Percentiles rank a stretch among this genome's conserved stretches.
Evolutionary conservation across 2,888 invertebrate species (phyloP).

Genomic region (Ceramica pisi): DNA sequence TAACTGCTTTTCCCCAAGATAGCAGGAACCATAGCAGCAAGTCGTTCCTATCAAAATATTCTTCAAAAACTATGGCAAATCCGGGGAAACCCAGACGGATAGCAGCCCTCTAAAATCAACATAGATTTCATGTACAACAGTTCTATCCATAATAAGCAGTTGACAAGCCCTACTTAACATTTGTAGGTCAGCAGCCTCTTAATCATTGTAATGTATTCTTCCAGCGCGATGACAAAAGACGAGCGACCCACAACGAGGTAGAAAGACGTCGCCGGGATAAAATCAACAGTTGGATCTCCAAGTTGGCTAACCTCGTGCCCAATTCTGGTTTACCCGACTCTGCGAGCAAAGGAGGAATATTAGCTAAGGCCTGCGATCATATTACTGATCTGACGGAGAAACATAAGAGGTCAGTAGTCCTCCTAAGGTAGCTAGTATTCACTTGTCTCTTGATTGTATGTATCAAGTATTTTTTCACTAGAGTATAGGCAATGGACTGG

Average conservation of each 20-base stretch:
- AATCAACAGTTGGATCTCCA: slow-evolving; percentile 99
- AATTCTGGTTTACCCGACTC: slow-evolving; percentile 92
- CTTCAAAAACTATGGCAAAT: too few relatives aligned
- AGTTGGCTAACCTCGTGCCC: slow-evolving; percentile 97
- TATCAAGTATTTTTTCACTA: too few relatives aligned
- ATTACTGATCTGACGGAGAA: slow-evolving; percentile 95
- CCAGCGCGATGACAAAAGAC: slow-evolving; percentile 96
- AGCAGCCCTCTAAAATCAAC: too few relatives aligned
- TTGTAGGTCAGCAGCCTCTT: slow-evolving; percentile 15
- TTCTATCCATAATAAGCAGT: not conserved
- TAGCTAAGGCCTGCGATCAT: slow-evolving; percentile 98
- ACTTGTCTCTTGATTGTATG: too few relatives aligned
- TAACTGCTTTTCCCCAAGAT: too few relatives aligned
- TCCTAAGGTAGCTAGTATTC: too few relatives aligned
- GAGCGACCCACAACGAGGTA: slow-evolving; percentile 98
- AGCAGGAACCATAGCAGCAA: too few relatives aligned
- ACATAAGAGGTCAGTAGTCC: slow-evolving; percentile 92
- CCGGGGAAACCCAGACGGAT: too few relatives aligned
- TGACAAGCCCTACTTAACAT: slow-evolving; percentile 11
- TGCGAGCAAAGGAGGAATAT: slow-evolving; percentile 97
- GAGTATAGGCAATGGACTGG: too few relatives aligned
- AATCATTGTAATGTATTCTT: slow-evolving; percentile 60
- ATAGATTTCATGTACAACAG: not conserved
- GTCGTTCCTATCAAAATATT: too few relatives aligned
- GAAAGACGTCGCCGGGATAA: slow-evolving; percentile 98